Evolutionary conservation across 2,888 invertebrate genomes (phyloP), one percentile per base, ranked within the genome.

Genomic region (Diachrysia chrysitis): DNA sequence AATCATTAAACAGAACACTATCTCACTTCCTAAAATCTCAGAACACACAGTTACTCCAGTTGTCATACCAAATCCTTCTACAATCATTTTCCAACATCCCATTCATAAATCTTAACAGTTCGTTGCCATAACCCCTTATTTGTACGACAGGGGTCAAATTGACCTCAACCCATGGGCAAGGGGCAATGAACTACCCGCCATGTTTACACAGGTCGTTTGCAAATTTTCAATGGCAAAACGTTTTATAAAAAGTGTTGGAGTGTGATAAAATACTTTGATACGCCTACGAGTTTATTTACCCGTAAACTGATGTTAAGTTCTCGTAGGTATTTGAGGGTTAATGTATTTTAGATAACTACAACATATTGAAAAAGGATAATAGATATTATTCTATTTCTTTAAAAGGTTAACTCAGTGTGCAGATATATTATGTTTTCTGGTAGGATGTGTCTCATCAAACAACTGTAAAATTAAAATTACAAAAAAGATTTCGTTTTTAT

Each of bases 101-200:
- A 51, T 42, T 53, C 9, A 66, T 55, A 55, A 25, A 54, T 62
- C 16, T 60, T 9, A 61, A 35, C 17, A 21, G 9, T 32, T 48
- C 23, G 51, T 68, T 53, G 63, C 59, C 61, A 14, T 48, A n/a
- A 42, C n/a, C 69, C 75, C 66, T 66, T 73, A 68, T 73, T 73
- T 64, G 64, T 54, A 46, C 19, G 16, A 58, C 17, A 32, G 42
- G 58, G 78, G 46, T 76, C 62, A 19, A 42, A 68, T 25, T 57
- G 42, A 60, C 78, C 74, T 58, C 53, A 66, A 62, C 69, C 56
- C 54, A 54, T 64, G 25, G 42, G 14, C 37, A 25, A 17, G 16
- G 73, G 19, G 42, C 64, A 67, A 63, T 12, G 68, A 72, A 67
- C 73, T 64, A 35, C 10, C 32, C 61, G 53, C 10, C 21, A 59